phyloP scores from a whole-genome alignment of 2,113 vertebrate species.

The Parotia lawesii region DNA sequence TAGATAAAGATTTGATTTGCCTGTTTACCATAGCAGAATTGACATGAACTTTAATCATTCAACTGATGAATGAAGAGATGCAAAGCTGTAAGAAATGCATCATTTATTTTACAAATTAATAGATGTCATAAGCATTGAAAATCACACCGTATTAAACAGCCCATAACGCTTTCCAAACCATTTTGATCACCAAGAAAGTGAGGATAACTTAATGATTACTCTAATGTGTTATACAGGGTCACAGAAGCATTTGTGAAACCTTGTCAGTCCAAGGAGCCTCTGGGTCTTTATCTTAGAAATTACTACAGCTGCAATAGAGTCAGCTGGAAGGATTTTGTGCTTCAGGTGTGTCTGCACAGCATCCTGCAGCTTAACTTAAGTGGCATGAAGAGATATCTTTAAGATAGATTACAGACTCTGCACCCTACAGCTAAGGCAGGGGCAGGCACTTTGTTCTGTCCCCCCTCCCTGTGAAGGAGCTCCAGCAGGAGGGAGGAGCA shows the following conservation, averaged over 20 bases:
- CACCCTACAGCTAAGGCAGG: background rate
- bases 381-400: background rate
- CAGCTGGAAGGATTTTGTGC: background rate
- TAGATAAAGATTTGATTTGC: constrained; percentile 54
- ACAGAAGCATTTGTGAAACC: background rate
- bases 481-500: background rate
- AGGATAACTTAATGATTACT: background rate
- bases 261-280: background rate
- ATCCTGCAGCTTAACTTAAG: background rate
- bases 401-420: background rate
- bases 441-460: background rate
- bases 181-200: constrained; percentile 1
- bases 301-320: background rate
- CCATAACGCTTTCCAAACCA: background rate
- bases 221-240: background rate
- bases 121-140: constrained; percentile 32
- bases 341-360: background rate
- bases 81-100: constrained; percentile 38
- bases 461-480: background rate
- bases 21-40: constrained; percentile 45
- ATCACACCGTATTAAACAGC: constrained; percentile 13
- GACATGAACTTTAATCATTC: constrained; percentile 59
- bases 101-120: constrained; percentile 63
- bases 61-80: constrained; percentile 55
- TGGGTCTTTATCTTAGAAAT: background rate